These are phyloP conservation scores for Percopsis omiscomaycus DNA, from an alignment of 2,797 vertebrate genomes.

Conservation along the genomic window DNA sequence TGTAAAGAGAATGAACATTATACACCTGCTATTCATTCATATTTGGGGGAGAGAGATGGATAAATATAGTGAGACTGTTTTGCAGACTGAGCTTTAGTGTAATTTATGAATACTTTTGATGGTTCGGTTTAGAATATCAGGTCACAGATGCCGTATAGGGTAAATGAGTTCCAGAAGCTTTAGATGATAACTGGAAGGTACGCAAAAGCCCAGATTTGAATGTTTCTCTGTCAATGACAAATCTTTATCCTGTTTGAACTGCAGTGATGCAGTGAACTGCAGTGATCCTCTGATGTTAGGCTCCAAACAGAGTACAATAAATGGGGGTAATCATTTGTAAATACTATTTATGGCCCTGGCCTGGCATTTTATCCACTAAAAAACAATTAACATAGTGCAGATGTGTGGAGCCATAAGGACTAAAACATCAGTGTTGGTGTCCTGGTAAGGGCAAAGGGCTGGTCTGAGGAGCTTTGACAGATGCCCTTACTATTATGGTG, in stretches of 20 bases:
- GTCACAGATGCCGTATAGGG: too few species aligned
- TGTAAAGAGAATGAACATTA: neutral
- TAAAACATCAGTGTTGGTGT: neutral
- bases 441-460: neutral
- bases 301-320: neutral
- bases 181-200: neutral
- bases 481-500: constrained; percentile 3
- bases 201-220: neutral
- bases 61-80: neutral
- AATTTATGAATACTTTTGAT: too few species aligned
- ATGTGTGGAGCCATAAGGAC: constrained; percentile 16
- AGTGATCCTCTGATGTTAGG: too few species aligned
- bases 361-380: neutral
- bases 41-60: neutral
- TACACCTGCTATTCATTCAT: neutral
- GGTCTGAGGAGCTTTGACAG: constrained; percentile 24
- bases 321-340: neutral
- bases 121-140: too few species aligned
- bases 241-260: too few species aligned
- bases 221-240: neutral
- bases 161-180: neutral
- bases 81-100: too few species aligned
- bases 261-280: too few species aligned
- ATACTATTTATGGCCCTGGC: neutral
- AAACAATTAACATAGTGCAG: constrained; percentile 14